Conservation (phyloP, 2,888 invertebrate genomes). For the Euplexia lucipara region DNA sequence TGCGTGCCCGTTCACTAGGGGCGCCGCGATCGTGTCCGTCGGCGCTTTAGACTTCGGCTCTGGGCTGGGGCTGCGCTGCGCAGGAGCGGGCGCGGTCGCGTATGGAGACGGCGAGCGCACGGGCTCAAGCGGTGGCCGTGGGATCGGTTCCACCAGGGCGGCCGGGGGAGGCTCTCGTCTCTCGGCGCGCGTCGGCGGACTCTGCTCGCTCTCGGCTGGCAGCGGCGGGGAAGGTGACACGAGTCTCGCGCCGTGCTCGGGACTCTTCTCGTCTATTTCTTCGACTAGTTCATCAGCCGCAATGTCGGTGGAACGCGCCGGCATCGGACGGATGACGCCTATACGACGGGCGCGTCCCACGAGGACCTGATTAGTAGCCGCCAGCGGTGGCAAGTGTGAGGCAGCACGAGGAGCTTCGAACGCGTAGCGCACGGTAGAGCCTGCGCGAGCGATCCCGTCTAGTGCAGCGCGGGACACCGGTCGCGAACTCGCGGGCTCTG, state of each 20-base stretch:
- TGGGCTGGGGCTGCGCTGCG: constrained; percentile 57
- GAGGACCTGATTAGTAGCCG: constrained; percentile 83
- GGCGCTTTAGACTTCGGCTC: constrained; percentile 43
- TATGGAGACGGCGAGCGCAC: constrained; percentile 55
- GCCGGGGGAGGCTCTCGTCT: constrained; percentile 84
- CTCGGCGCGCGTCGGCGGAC: constrained; percentile 78
- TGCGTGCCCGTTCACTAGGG: constrained; percentile 73
- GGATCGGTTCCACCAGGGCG: constrained; percentile 85
- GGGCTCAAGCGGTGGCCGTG: constrained; percentile 76
- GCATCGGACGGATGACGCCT: constrained; percentile 91
- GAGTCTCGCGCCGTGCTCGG: constrained; percentile 66
- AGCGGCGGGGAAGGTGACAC: constrained; percentile 69
- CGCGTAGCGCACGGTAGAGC: constrained; percentile 92
- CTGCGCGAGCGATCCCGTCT: constrained; percentile 93
- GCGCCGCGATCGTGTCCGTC: constrained; percentile 31
- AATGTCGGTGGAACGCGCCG: constrained; percentile 69
- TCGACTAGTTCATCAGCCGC: constrained; percentile 62
- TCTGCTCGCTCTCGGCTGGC: constrained; percentile 80
- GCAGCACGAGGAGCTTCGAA: constrained; percentile 85
- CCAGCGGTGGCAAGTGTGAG: constrained; percentile 82
- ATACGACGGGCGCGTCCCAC: constrained; percentile 85
- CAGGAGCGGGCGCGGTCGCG: constrained; percentile 63
- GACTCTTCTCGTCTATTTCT: constrained; percentile 61
- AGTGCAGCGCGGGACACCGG: constrained; percentile 91
- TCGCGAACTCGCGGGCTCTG: constrained; percentile 76